phyloP scores from a whole-genome alignment of 2,113 vertebrate species.

The Cyanoderma ruficeps region DNA sequence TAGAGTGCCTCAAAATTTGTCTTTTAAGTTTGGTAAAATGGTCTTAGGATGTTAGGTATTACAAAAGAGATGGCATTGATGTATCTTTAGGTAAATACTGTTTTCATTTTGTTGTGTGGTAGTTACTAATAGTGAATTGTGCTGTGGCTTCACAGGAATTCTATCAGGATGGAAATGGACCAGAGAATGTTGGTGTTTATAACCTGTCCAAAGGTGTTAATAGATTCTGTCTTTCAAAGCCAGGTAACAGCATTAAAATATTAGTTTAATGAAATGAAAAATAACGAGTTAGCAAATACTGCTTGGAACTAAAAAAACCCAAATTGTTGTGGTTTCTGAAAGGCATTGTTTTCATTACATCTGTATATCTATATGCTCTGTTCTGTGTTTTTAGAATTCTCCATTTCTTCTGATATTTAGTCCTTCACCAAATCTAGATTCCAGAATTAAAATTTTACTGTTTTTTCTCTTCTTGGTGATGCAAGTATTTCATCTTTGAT shows the following conservation, averaged over 20 bases:
- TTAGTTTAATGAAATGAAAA: not conserved
- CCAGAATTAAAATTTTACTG: not conserved
- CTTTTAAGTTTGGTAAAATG: not conserved
- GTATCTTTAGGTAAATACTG: not conserved
- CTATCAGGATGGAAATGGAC: slow-evolving; percentile 95
- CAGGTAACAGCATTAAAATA: slow-evolving; percentile 78
- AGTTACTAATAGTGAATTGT: not conserved
- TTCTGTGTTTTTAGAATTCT: not conserved
- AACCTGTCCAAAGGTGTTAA: slow-evolving; percentile 97
- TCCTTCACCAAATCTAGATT: not conserved
- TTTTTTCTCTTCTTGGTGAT: not conserved
- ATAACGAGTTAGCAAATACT: not conserved
- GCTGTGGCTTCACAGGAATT: slow-evolving; percentile 84
- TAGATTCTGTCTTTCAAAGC: slow-evolving; percentile 97
- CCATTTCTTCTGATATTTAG: not conserved
- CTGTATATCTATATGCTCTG: not conserved
- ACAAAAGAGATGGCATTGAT: not conserved
- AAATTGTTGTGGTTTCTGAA: not conserved
- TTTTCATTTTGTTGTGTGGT: not conserved
- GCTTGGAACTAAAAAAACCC: not conserved
- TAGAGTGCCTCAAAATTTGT: not conserved
- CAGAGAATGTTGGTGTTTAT: slow-evolving; percentile 96
- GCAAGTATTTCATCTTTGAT: not conserved
- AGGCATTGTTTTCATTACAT: not conserved
- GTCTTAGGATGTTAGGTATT: not conserved